Evolutionary conservation across 2,888 invertebrate species (phyloP).

Genomic region (Ormyrus labotus): DNA sequence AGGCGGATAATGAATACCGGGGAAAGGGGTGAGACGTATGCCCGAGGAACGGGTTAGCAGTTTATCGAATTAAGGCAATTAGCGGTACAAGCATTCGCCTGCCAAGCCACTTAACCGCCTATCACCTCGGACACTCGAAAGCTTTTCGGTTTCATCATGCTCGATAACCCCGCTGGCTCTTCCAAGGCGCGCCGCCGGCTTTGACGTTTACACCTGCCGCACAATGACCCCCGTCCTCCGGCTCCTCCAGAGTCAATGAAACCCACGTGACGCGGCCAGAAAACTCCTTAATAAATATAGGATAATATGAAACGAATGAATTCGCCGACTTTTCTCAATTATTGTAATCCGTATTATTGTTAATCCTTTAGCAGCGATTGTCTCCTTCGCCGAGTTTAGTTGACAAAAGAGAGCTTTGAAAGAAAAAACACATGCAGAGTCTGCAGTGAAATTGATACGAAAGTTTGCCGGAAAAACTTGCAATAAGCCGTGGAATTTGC

Average conservation of each 20-base stretch:
- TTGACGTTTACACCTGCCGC: slow-evolving; percentile 40
- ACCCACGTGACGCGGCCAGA: slow-evolving; percentile 25
- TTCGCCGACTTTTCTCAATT: too few species aligned
- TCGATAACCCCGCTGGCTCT: slow-evolving; percentile 60
- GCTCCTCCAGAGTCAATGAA: not conserved
- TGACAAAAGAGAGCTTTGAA: too few species aligned
- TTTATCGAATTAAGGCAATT: slow-evolving; percentile 73
- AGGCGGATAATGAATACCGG: slow-evolving; percentile 43
- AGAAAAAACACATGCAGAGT: not conserved
- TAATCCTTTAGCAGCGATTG: too few species aligned
- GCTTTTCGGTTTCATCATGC: slow-evolving; percentile 67
- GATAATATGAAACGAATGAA: too few species aligned
- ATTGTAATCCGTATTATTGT: too few species aligned
- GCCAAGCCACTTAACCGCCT: slow-evolving; percentile 66
- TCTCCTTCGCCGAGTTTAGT: too few species aligned
- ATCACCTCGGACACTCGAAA: slow-evolving; percentile 69
- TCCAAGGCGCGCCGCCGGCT: not conserved
- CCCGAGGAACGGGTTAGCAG: slow-evolving; percentile 63
- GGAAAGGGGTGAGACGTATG: not conserved
- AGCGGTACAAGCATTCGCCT: slow-evolving; percentile 69
- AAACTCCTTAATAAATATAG: slow-evolving; percentile 21
- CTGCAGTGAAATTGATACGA: slow-evolving; percentile 36
- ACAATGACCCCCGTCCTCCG: not conserved
- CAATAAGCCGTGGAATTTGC: slow-evolving; percentile 48
- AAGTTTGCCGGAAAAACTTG: slow-evolving; percentile 44